Conservation (phyloP, 2,888 invertebrate species). For the Hartigia nigra region DNA sequence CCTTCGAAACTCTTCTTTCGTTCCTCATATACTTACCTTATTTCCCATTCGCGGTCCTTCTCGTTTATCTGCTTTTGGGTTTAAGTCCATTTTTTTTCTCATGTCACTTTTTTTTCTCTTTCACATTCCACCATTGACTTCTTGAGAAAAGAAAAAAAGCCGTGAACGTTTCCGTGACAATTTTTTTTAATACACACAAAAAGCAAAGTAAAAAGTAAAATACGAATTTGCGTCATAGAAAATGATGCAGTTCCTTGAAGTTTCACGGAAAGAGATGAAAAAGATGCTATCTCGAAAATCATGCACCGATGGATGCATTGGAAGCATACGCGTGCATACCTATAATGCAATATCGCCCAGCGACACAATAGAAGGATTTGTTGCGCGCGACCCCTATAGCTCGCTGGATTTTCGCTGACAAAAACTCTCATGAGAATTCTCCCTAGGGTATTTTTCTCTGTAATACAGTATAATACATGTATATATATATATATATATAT, state of each 20-base stretch:
- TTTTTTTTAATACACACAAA: not conserved
- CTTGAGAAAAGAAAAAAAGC: not conserved
- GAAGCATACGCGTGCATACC: slow-evolving; percentile 35
- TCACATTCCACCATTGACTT: not conserved
- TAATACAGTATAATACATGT: not conserved
- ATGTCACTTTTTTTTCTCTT: not conserved
- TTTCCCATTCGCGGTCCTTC: not conserved
- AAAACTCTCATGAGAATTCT: not conserved
- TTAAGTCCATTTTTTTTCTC: not conserved
- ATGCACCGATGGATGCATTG: slow-evolving; percentile 52
- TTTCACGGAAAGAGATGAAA: not conserved
- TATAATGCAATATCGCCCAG: slow-evolving; percentile 34
- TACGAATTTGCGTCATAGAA: not conserved
- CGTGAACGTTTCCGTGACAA: not conserved
- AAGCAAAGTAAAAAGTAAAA: not conserved
- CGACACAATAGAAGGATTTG: slow-evolving; percentile 53
- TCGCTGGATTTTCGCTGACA: not conserved
- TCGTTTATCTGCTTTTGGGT: not conserved
- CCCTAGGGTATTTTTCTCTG: not conserved
- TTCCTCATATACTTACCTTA: not conserved
- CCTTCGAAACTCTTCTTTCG: not conserved
- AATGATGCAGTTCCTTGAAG: not conserved
- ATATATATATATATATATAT: not conserved
- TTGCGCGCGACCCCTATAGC: slow-evolving; percentile 34
- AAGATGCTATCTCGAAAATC: slow-evolving; percentile 36